These are phyloP conservation scores for Tokudaia muenninki DNA, from an alignment of 2,797 vertebrate species.

Conservation along the genomic window DNA sequence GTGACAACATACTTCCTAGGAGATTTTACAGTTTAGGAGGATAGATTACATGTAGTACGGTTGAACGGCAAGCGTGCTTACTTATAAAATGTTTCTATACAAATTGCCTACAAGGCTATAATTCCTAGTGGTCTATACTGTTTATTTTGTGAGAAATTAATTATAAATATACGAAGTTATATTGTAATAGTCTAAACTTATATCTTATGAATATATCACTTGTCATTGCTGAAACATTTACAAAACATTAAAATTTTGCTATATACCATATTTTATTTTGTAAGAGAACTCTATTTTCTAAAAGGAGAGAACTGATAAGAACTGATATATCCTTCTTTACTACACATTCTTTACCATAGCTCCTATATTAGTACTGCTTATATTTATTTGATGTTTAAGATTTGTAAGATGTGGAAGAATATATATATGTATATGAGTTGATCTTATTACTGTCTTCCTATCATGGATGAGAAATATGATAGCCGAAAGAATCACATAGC, in stretches of 20 bases:
- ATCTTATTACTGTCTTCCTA: background rate
- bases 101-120: background rate
- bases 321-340: background rate
- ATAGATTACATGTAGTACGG: background rate
- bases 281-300: background rate
- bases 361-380: background rate
- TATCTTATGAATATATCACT: background rate
- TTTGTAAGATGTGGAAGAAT: background rate
- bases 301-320: background rate
- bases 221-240: background rate
- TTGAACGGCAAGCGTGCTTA: background rate
- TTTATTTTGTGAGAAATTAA: slow-evolving; percentile 8
- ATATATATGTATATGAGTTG: too few species aligned
- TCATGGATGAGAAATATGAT: slow-evolving; percentile 18
- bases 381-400: background rate
- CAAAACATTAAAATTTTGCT: background rate
- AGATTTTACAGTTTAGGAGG: background rate
- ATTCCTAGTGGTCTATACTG: background rate
- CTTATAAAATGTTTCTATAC: background rate
- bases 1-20: background rate
- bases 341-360: background rate
- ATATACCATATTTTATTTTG: background rate
- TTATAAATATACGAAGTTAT: background rate
- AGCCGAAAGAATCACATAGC: background rate
- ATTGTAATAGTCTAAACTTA: slow-evolving; percentile 4